phyloP scores from a whole-genome alignment of 2,113 vertebrate genomes.

The Callospermophilus lateralis region DNA sequence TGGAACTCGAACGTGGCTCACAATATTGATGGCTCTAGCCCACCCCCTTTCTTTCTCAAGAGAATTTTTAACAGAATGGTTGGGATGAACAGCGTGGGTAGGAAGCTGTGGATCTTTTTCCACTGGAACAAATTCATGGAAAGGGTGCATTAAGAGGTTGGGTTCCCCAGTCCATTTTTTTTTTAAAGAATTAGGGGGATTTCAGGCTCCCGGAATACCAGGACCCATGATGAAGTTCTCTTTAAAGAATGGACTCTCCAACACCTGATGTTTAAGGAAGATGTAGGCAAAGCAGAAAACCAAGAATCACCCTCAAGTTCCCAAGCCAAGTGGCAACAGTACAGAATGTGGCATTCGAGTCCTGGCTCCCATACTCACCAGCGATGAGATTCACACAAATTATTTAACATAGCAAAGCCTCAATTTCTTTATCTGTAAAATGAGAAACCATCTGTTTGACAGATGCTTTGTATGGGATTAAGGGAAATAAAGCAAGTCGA shows the following conservation, averaged over 20 bases:
- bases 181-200: not conserved
- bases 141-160: not conserved
- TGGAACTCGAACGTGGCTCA: not conserved
- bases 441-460: not conserved
- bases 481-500: not conserved
- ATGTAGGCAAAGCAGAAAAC: not conserved
- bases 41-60: not conserved
- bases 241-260: not conserved
- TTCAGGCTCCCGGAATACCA: not conserved
- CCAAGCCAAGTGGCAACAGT: not conserved
- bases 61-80: not conserved
- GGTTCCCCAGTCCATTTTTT: no score
- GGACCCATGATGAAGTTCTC: not conserved
- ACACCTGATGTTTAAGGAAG: not conserved
- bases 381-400: no score
- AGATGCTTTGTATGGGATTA: not conserved
- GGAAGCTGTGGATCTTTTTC: not conserved
- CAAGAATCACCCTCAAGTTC: not conserved
- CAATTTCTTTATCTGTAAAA: no score
- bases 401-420: no score
- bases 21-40: no score
- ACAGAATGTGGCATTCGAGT: no score
- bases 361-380: no score
- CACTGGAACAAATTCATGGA: not conserved
- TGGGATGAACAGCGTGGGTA: not conserved